Base-by-base conservation (phyloP, 2,888 invertebrate genomes). In the Trichopria drosophilae region DNA sequence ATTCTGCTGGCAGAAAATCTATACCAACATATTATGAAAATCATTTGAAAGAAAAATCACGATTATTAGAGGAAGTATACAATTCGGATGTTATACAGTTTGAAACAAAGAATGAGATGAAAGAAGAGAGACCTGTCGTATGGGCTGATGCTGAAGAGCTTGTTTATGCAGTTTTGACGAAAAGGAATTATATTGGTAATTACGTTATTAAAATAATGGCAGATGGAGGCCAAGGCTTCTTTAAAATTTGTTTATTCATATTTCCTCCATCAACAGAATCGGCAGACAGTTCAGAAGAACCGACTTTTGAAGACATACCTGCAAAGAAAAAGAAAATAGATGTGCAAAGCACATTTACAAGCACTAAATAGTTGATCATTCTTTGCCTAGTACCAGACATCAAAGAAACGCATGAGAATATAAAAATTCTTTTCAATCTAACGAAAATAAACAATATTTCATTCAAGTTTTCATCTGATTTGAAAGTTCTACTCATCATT, bases 381-480 rank as follows among this genome's bases (percentile, higher is more conserved):
- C 34, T 34, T 16, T 34, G 34, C 34, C 3, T 34, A 34, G 34
- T 34, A 34, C 18, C 18, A 13, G 34, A 16, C 6, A 23, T 35
- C 10, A n/a, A n/a, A n/a, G n/a, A n/a, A n/a, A n/a, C n/a, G n/a
- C n/a, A n/a, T n/a, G n/a, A n/a, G n/a, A n/a, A n/a, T n/a, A n/a
- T n/a, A n/a, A n/a, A n/a, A n/a, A n/a, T n/a, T n/a, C n/a, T n/a
- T n/a, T n/a, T n/a, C n/a, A n/a, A n/a, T n/a, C n/a, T n/a, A n/a
- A n/a, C n/a, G n/a, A n/a, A n/a, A n/a, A n/a, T n/a, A n/a, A 45
- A 40, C 20, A 23, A 48, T 22, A 41, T 48, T 31, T 41, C 48
- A 12, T 41, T 34, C 20, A 18, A 34, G 34, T 34, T 18, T 34
- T 12, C 15, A 15, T 34, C 34, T 13, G 18, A 34, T 34, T 34